These are phyloP conservation scores for Tretioscincus oriximinensis DNA, from an alignment of 2,113 vertebrate genomes.

Conservation along the genomic window DNA sequence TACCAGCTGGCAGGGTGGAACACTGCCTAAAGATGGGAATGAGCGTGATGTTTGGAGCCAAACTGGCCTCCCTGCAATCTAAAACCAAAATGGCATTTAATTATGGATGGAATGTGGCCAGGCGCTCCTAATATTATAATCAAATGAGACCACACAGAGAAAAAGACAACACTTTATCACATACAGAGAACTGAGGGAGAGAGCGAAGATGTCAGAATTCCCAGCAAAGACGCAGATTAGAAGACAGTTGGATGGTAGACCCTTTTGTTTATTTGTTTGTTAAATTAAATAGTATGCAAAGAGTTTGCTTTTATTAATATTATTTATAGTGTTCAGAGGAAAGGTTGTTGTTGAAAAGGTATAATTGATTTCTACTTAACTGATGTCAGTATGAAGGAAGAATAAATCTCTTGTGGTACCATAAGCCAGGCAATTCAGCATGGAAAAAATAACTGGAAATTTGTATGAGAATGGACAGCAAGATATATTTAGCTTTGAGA, in stretches of 20 bases:
- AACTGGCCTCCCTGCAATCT: conserved; percentile 52
- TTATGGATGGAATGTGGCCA: conserved; percentile 73
- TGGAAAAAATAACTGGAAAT: too few relatives aligned
- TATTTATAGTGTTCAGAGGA: background rate
- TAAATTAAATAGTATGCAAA: conserved; percentile 24
- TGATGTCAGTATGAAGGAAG: background rate
- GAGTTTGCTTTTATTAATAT: background rate
- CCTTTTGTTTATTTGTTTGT: conserved; percentile 18
- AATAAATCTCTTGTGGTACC: too few relatives aligned
- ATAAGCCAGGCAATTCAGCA: too few relatives aligned
- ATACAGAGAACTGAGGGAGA: background rate
- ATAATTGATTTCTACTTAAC: background rate
- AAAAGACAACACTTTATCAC: conserved; percentile 62
- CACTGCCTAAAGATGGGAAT: conserved; percentile 64
- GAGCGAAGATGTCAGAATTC: conserved; percentile 30
- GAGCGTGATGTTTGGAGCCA: conserved; percentile 49
- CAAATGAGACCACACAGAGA: conserved; percentile 70
- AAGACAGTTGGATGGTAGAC: conserved; percentile 33
- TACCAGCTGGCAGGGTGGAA: conserved; percentile 73
- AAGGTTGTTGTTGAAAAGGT: background rate
- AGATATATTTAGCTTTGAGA: too few relatives aligned
- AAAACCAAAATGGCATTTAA: conserved; percentile 75
- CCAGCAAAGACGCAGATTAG: conserved; percentile 21
- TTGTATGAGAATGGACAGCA: too few relatives aligned
- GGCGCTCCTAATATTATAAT: conserved; percentile 65